Percentiles rank a stretch among this genome's conserved stretches.
phyloP scores from a whole-genome alignment of 2,113 vertebrate species.

The Probosciger aterrimus region DNA sequence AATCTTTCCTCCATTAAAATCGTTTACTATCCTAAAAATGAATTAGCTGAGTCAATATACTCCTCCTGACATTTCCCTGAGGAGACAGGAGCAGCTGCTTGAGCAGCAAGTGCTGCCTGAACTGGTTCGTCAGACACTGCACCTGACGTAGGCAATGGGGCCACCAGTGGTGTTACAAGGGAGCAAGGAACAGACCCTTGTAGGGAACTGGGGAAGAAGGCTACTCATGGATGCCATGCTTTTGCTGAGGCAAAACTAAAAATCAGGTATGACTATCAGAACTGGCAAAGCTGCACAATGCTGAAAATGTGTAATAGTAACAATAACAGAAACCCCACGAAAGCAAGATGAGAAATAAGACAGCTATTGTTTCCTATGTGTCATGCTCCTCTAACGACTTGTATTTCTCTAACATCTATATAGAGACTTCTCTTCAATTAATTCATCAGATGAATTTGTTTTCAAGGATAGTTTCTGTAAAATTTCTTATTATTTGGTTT shows the following conservation, averaged over 20 bases:
- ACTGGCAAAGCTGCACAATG: not conserved
- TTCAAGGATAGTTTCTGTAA: not conserved
- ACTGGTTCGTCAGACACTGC: not conserved
- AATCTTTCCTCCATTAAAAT: constrained; percentile 27
- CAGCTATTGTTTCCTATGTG: not conserved
- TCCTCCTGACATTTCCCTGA: not conserved
- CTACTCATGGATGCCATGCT: not conserved
- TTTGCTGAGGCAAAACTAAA: not conserved
- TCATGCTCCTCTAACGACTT: not conserved
- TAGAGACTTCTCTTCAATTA: not conserved
- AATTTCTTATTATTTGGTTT: not conserved
- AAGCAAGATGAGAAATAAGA: not conserved
- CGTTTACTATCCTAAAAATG: not conserved
- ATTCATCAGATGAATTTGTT: not conserved
- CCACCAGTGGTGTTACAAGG: not conserved
- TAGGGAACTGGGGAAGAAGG: not conserved
- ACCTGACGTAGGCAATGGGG: not conserved
- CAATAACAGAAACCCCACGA: not conserved
- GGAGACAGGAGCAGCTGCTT: not conserved
- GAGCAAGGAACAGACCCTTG: not conserved
- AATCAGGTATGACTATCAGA: not conserved
- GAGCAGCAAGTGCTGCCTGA: not conserved
- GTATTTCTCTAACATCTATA: not conserved
- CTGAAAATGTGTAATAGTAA: not conserved
- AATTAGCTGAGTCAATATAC: constrained; percentile 1